Conservation (phyloP, 2,888 invertebrate genomes). For the Blastobasis lacticolella region DNA sequence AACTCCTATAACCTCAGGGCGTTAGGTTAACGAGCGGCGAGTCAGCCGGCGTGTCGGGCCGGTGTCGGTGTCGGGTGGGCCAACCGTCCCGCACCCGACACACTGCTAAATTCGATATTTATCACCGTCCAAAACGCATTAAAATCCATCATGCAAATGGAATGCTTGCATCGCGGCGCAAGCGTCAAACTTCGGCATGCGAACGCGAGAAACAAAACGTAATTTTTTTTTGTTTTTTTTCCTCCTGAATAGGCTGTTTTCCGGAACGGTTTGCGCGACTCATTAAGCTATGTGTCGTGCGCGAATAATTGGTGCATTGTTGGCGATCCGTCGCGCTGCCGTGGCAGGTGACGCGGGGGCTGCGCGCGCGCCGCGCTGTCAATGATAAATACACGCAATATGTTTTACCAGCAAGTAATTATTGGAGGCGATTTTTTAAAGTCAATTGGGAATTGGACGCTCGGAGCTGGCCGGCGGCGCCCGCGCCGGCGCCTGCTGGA, state of each 20-base stretch:
- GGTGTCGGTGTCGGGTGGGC: neutral
- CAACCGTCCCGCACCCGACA: neutral
- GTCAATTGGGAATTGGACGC: neutral
- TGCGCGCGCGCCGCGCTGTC: neutral
- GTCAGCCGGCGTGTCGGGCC: no score
- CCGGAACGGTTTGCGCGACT: no score
- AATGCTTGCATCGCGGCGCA: no score
- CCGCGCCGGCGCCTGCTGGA: constrained; percentile 36
- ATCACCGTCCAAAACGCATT: no score
- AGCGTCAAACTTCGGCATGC: no score
- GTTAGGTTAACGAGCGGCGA: constrained; percentile 11
- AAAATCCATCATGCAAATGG: no score
- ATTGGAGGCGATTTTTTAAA: constrained; percentile 2
- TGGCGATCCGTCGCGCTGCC: neutral
- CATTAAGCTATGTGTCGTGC: no score
- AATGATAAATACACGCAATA: constrained; percentile 7
- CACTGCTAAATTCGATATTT: no score
- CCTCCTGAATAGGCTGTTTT: no score
- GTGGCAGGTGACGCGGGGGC: neutral
- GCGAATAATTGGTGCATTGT: no score
- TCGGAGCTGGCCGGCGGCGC: neutral
- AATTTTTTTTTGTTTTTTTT: no score
- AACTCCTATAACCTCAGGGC: constrained; percentile 13
- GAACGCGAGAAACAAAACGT: no score
- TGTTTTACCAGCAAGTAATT: constrained; percentile 3